Evolutionary conservation across 1,140 invertebrate genomes (phyloP), one percentile per base, ranked within the genome.

Genomic region (Cotesia glomerata): DNA sequence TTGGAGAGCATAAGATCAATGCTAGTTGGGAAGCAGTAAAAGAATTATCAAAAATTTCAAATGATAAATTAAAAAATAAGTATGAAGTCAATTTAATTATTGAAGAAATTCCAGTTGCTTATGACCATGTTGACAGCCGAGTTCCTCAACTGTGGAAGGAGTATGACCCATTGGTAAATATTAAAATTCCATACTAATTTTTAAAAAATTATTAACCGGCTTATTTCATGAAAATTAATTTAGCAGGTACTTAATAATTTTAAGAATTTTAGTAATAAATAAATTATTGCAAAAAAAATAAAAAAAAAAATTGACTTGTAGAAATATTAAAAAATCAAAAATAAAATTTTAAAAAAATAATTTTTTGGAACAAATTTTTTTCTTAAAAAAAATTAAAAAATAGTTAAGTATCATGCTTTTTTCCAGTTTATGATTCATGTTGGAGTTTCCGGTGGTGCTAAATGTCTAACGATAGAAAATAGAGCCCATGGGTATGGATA

Each of bases 21-120:
- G 91, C 93, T 0, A 95, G 93, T 80, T 95, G 93, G 93, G 90
- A 93, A 79, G 90, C 91, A 16, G 93, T 94, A 0, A 90, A 91
- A 72, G 71, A 83, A 73, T 77, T 82, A 26, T 62, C 72, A 79
- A 78, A 90, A 68, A 81, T 93, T 71, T 85, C 88, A 35, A 5
- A n/a, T 7, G 75, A 83, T 4, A 75, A 87, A 56, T 75, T 84
- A 4, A 62, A 83, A 13, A 75, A 70, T 7, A 84, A 86, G 69
- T 78, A 84, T 18, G 84, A 88, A 70, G 82, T 91, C 14, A 87
- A 90, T 73, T 77, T 94, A 32, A 84, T 92, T 18, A 84, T 84
- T 34, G 73, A 90, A 69, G 88, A 93, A 84, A 87, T 93, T 74
- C 91, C 91, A 5, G 93, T 94, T 26, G 88, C 86, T 5, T 94